These are phyloP conservation scores for Littorina saxatilis DNA, from an alignment of 1,140 invertebrate genomes.

Conservation along the genomic window DNA sequence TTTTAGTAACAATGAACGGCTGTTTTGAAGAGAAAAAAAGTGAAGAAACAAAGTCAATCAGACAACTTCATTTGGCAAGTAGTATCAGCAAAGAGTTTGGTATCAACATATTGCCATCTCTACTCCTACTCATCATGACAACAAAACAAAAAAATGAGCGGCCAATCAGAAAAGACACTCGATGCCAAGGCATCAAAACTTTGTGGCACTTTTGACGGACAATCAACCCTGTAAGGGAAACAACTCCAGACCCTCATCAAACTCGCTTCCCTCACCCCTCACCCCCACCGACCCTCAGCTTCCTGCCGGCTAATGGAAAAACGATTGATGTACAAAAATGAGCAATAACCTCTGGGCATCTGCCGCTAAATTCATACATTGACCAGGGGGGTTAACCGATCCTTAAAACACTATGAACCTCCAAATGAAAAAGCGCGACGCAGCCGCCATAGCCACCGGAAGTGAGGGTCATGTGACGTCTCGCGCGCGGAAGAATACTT, in stretches of 20 bases:
- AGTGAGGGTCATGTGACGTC: slow-evolving; percentile 16
- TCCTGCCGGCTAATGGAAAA: slow-evolving; percentile 27
- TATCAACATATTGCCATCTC: no score
- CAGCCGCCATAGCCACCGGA: slow-evolving; percentile 2
- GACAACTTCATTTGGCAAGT: no score
- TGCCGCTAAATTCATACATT: slow-evolving; percentile 37
- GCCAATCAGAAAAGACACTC: no score
- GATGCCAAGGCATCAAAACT: no score
- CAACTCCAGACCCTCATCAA: slow-evolving; percentile 12
- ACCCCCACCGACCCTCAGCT: background rate
- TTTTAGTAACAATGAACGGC: no score
- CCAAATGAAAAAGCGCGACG: slow-evolving; percentile 31
- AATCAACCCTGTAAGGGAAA: background rate
- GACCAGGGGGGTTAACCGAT: slow-evolving; percentile 29
- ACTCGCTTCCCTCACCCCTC: background rate
- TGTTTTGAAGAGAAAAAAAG: no score
- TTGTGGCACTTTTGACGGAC: no score
- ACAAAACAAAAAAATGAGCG: no score
- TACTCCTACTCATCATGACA: no score
- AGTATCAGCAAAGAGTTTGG: no score
- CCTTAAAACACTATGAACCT: slow-evolving; percentile 18
- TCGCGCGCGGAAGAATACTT: slow-evolving; percentile 34
- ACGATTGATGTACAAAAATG: slow-evolving; percentile 40
- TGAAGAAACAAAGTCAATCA: no score
- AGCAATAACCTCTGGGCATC: slow-evolving; percentile 30